Evolutionary conservation across 2,888 invertebrate species (phyloP), one percentile per base, ranked within the genome.

Genomic region (Uloborus plumipes): DNA sequence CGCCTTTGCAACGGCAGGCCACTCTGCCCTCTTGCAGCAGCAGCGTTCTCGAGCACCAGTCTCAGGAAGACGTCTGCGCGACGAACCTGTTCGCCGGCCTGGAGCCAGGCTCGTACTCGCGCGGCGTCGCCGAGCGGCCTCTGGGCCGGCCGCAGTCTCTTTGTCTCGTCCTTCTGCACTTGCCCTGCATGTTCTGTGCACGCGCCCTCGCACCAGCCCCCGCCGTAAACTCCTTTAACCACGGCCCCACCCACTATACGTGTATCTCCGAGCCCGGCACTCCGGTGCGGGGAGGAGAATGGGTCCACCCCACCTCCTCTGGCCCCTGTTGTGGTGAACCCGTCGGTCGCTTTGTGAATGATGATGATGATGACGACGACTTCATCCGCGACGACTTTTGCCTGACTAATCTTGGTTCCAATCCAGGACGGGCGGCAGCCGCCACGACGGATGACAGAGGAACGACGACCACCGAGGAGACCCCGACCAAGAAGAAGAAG

Each of bases 101-200:
- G n/a, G 62, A 76, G 31, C 67, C 66, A 49, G 82, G 82, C 49
- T 75, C 82, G 6, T 83, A 83, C 50, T 47, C 61, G 16, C 82
- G 82, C 9, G 82, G 82, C n/a, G 31, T 82, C 0, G 71, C 82
- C 6, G 73, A 73, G 26, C 51, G 67, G 13, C 18, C 71, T 15
- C 66, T 81, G 6, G 77, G 72, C 11, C 71, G 77, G 16, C 76
- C 74, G 50, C 82, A 83, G 49, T 83, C 82, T 55, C 77, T 83
- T 51, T 83, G 82, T 9, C 82, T 83, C 26, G 82, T 83, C 62
- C 82, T 83, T 77, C 82, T 83, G 55, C 82, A 83, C 65, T 31
- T 83, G 72, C 82, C 82, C 69, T 83, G 82, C 82, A 83, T 83
- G 82, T 72, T 83, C 61, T 83, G 82, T 77, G 82, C 82, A 83